Percentiles rank a stretch among this genome's conserved stretches.
Evolutionary conservation across 1,140 invertebrate genomes (phyloP).

Genomic region (Anastatus disparis): DNA sequence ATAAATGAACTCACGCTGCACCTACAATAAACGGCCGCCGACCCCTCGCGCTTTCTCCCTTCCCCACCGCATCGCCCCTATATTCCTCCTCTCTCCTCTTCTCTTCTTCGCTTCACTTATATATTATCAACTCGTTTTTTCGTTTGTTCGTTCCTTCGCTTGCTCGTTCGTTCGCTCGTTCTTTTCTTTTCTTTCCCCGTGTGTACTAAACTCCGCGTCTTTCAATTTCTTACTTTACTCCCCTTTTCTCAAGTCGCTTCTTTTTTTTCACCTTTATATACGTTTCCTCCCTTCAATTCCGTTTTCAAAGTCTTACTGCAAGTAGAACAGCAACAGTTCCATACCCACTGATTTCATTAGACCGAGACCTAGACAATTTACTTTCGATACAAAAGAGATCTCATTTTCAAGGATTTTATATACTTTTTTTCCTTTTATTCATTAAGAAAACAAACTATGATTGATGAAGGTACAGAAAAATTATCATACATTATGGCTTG

Average conservation of each 20-base stretch:
- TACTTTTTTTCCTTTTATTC: no score
- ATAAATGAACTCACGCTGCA: constrained; percentile 42
- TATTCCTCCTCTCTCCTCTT: constrained; percentile 13
- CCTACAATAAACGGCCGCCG: constrained; percentile 53
- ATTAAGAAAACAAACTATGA: no score
- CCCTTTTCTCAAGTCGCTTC: no score
- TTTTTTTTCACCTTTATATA: constrained; percentile 28
- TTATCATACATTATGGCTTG: no score
- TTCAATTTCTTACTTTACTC: constrained; percentile 9
- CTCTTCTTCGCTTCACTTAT: not conserved
- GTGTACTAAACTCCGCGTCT: not conserved
- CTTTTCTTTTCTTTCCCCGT: not conserved
- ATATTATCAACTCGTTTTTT: not conserved
- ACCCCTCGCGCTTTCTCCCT: constrained; percentile 42
- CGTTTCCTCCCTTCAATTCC: constrained; percentile 1
- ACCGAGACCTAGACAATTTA: no score
- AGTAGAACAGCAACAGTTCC: no score
- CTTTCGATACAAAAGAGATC: no score
- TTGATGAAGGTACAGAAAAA: no score
- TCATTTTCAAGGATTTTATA: no score
- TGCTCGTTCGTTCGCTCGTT: constrained; percentile 24
- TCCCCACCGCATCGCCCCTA: not conserved
- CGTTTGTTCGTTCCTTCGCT: constrained; percentile 26
- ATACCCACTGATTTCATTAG: no score
- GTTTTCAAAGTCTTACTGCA: no score